phyloP scores from a whole-genome alignment of 2,113 vertebrate species.

The Uria lomvia region DNA sequence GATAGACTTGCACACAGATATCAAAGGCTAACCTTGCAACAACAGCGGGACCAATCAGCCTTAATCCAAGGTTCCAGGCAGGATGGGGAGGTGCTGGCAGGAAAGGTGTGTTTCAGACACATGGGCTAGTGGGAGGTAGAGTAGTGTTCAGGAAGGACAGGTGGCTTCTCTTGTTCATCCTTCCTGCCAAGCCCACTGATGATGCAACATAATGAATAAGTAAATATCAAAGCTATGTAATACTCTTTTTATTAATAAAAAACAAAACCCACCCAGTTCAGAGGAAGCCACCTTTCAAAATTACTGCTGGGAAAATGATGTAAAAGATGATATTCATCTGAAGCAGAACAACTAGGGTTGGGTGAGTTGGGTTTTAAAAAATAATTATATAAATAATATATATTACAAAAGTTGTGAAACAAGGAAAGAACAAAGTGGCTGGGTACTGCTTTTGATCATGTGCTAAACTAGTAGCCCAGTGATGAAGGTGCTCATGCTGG shows the following conservation, averaged over 20 bases:
- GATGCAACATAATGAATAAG: background rate
- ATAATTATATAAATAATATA: background rate
- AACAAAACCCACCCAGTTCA: background rate
- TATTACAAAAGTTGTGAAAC: background rate
- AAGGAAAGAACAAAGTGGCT: background rate
- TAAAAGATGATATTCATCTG: background rate
- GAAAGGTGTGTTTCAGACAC: background rate
- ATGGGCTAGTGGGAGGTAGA: background rate
- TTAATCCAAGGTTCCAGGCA: background rate
- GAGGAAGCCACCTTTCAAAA: background rate
- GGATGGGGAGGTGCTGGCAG: background rate
- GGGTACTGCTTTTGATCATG: background rate
- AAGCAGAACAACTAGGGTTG: background rate
- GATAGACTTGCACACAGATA: too few relatives aligned
- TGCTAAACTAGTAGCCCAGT: background rate
- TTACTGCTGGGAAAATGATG: background rate
- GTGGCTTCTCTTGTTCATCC: background rate
- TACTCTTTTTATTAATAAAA: background rate
- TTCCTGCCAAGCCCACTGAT: background rate
- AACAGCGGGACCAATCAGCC: background rate
- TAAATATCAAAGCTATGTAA: background rate
- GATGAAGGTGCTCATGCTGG: background rate
- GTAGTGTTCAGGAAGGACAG: background rate
- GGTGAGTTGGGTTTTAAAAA: background rate
- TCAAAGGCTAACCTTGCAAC: background rate